Percentiles rank a stretch among this genome's conserved stretches.
phyloP scores from a whole-genome alignment of 2,888 invertebrate genomes.

The Harpalus rubripes region DNA sequence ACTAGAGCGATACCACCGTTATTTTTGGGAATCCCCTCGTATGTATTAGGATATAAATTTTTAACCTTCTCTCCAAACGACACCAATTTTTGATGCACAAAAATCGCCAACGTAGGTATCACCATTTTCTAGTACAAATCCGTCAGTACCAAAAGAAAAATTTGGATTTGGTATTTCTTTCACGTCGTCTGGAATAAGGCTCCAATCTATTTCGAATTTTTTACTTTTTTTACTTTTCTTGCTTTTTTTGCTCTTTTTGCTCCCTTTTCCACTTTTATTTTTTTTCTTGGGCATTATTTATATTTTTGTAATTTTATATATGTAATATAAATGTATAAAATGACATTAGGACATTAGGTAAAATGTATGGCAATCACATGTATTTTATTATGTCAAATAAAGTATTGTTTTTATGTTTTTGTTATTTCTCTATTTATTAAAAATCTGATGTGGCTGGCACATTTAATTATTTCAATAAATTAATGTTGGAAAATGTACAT shows the following conservation, averaged over 20 bases:
- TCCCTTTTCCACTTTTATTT: background rate
- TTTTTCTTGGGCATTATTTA: background rate
- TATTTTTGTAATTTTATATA: background rate
- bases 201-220: conserved; percentile 20
- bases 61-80: conserved; percentile 75
- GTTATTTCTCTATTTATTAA: too few species aligned
- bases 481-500: too few species aligned
- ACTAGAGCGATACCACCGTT: too few species aligned
- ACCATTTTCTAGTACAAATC: conserved; percentile 80
- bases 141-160: conserved; percentile 73
- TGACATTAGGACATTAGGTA: too few species aligned
- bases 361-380: background rate
- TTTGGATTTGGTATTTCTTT: conserved; percentile 68
- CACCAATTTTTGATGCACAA: conserved; percentile 79
- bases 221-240: conserved; percentile 26
- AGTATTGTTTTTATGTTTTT: background rate
- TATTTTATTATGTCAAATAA: background rate
- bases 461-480: too few species aligned
- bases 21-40: too few species aligned
- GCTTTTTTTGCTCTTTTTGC: background rate
- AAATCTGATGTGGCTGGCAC: too few species aligned
- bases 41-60: background rate
- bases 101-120: conserved; percentile 81
- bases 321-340: background rate
- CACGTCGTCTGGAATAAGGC: conserved; percentile 1